Conservation (phyloP, 2,797 vertebrate species). For the Myotis daubentonii region DNA sequence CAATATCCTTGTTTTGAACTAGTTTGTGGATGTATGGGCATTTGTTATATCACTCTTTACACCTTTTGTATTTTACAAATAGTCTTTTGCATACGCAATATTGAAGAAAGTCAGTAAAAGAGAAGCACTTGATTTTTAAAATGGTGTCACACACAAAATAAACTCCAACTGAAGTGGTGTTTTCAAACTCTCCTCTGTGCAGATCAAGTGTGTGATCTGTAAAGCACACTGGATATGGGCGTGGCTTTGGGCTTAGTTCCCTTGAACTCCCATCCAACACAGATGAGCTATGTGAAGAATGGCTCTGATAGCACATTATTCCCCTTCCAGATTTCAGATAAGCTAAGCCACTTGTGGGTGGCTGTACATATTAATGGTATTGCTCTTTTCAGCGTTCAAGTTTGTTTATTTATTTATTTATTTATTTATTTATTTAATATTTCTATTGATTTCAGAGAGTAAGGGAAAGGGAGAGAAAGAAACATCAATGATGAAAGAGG, state of each 20-base stretch:
- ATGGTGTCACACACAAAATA: conserved; percentile 18
- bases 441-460: too few species aligned
- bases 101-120: conserved; percentile 36
- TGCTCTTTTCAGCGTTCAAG: conserved; percentile 24
- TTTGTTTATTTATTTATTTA: too few species aligned
- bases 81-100: not conserved
- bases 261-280: conserved; percentile 26
- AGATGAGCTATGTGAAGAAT: conserved; percentile 14
- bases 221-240: not conserved
- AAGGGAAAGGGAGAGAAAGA: too few species aligned
- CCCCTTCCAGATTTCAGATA: conserved; percentile 10
- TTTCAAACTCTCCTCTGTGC: conserved; percentile 20
- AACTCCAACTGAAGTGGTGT: not conserved
- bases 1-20: not conserved
- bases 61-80: not conserved
- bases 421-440: too few species aligned
- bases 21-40: not conserved
- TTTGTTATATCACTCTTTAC: conserved; percentile 37
- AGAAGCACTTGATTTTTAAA: conserved; percentile 49
- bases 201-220: conserved; percentile 38
- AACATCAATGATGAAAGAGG: too few species aligned
- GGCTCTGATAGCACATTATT: conserved; percentile 11
- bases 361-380: conserved; percentile 59
- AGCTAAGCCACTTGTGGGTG: conserved; percentile 7
- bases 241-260: not conserved